Evolutionary conservation across 2,797 vertebrate species (phyloP).

Genomic region (Percopsis omiscomaycus): DNA sequence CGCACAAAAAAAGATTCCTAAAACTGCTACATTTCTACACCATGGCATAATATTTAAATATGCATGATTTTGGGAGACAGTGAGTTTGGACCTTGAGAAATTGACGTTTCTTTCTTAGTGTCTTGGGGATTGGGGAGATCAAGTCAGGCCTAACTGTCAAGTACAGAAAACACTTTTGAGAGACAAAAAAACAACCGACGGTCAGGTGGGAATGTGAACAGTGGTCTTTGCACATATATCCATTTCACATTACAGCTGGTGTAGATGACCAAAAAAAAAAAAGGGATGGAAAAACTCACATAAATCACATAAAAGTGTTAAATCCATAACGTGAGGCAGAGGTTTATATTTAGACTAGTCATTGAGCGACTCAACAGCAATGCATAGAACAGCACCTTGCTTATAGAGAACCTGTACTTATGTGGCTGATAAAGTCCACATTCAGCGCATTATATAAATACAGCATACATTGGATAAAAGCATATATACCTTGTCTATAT

Average conservation of each 20-base stretch:
- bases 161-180: background rate
- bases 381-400: background rate
- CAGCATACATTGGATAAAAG: constrained; percentile 6
- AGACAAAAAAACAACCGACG: constrained; percentile 31
- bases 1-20: background rate
- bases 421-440: background rate
- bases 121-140: background rate
- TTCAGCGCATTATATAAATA: constrained; percentile 18
- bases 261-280: constrained; percentile 12
- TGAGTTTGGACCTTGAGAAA: constrained; percentile 49
- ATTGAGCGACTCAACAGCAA: constrained; percentile 12
- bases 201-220: constrained; percentile 66
- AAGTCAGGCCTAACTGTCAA: background rate
- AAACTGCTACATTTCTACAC: background rate
- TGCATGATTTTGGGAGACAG: constrained; percentile 21
- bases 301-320: constrained; percentile 10
- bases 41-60: constrained; percentile 8
- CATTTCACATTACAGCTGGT: constrained; percentile 35
- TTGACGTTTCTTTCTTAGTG: background rate
- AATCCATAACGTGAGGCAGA: constrained; percentile 13
- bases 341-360: constrained; percentile 1
- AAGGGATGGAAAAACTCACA: constrained; percentile 21
- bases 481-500: background rate
- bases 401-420: constrained; percentile 1
- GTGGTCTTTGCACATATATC: constrained; percentile 46